These are phyloP conservation scores for Trematomus loennbergii DNA, from an alignment of 2,113 vertebrate genomes.

Conservation along the genomic window DNA sequence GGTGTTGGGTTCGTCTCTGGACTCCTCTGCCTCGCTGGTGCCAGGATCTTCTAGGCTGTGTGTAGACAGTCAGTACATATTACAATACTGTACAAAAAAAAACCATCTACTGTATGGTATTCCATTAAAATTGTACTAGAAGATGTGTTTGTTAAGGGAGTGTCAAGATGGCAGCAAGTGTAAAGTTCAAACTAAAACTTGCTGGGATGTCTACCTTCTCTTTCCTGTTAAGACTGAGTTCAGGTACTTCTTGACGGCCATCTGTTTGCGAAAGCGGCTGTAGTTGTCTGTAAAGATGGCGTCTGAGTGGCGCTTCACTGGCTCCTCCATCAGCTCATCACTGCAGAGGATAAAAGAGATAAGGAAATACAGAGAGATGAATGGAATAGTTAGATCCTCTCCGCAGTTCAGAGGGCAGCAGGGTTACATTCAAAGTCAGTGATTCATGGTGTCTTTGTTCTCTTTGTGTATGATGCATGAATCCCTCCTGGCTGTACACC, in stretches of 20 bases:
- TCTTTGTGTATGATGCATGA: not conserved
- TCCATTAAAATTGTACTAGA: no score
- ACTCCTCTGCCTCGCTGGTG: conserved; percentile 85
- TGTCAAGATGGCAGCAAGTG: no score
- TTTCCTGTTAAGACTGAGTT: conserved; percentile 94
- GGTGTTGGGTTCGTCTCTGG: conserved; percentile 83
- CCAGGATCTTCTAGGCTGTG: conserved; percentile 87
- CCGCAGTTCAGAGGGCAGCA: conserved; percentile 4
- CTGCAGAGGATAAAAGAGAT: conserved; percentile 57
- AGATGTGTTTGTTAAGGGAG: not conserved
- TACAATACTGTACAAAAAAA: not conserved
- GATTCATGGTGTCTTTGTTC: conserved; percentile 1
- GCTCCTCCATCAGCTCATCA: conserved; percentile 87
- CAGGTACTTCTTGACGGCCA: conserved; percentile 97
- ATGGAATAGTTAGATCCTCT: not conserved
- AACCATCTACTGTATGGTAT: not conserved
- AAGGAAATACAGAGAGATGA: not conserved
- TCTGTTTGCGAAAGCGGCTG: conserved; percentile 95
- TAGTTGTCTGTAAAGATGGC: conserved; percentile 98
- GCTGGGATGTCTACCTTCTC: conserved; percentile 86
- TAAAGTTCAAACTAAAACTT: no score
- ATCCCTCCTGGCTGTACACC: conserved; percentile 29
- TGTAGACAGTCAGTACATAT: not conserved
- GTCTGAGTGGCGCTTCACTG: conserved; percentile 95
- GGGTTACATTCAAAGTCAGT: conserved; percentile 10